A percentile compares a stretch with the other conserved stretches of the same genome.
Evolutionary conservation across 2,113 vertebrate species (phyloP).

Genomic region (Corynorhinus townsendii): DNA sequence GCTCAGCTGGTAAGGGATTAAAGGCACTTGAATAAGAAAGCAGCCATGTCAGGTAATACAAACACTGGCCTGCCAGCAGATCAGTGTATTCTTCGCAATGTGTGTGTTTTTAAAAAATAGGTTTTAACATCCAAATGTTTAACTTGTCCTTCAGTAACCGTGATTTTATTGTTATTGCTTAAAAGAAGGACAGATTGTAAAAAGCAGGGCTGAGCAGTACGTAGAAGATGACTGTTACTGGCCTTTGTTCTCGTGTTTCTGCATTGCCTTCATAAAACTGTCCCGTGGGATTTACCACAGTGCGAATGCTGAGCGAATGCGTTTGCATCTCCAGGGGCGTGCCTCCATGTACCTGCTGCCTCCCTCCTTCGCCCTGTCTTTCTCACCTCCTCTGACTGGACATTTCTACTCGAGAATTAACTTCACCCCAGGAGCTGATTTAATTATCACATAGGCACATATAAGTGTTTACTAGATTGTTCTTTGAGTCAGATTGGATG

Average conservation of each 20-base stretch:
- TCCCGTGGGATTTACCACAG: fast-evolving
- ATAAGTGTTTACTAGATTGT: neutral
- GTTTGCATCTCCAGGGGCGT: neutral
- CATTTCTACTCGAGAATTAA: neutral
- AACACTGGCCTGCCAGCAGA: neutral
- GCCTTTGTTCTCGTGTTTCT: neutral
- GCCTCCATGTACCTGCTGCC: neutral
- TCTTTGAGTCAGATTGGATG: neutral
- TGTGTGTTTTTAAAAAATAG: neutral
- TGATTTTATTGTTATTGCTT: neutral
- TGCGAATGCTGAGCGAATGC: neutral
- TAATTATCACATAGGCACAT: neutral
- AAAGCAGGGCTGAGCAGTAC: neutral
- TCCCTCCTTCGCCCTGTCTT: neutral
- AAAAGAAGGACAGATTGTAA: neutral
- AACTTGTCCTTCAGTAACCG: neutral
- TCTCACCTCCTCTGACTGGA: neutral
- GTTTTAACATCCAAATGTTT: neutral
- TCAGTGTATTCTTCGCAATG: neutral
- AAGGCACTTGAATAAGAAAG: constrained; percentile 19
- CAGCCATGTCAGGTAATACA: neutral
- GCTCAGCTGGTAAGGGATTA: neutral
- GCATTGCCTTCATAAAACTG: neutral
- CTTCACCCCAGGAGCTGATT: neutral
- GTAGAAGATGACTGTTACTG: neutral